Base-by-base conservation (phyloP, 2,113 vertebrate genomes). In the Anser cygnoides region DNA sequence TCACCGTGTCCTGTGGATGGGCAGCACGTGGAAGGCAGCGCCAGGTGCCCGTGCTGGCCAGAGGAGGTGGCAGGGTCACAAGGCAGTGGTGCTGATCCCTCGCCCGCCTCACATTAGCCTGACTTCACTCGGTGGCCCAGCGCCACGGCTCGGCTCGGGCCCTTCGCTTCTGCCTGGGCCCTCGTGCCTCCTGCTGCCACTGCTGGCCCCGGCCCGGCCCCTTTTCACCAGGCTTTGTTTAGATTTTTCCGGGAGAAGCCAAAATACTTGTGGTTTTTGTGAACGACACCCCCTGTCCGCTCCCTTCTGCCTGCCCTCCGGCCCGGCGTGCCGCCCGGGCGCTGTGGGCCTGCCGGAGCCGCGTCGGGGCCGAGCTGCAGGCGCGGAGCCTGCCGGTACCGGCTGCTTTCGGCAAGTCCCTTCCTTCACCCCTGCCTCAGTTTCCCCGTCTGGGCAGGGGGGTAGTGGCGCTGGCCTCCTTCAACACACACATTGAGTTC, bases 371-470 rank as follows among this genome's bases (percentile, higher is more conserved):
- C 28, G 80, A 80, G 89, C 15, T 80, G 17, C 65, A 26, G 71
- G 54, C 26, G 3, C 58, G 12, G 26, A 11, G 89, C 52, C 70
- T 91, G 92, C 93, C 93, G 96, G 77, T 59, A 96, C 94, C 95
- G 0, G 66, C 93, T 77, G 20, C 93, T 96, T 96, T 25, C 39
- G 63, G 83, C 23, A 2, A 95, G 70, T 94, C 77, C 71, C 77
- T 92, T 95, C 96, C 81, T 89, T 87, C 2, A 9, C 73, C 44
- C 7, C 55, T 90, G 92, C 95, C 95, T 97, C 95, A 63, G 95
- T 97, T 97, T 96, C 90, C 85, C 93, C 93, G 88, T 76, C 93
- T 7, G 0, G 10, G 63, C 67, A 44, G 72, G 59, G 79, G 91
- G 50, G 81, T 75, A 71, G 91, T 57, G 93, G 90, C 93, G 90